Base-by-base conservation (phyloP, 2,797 vertebrate genomes). In the Sciaenops ocellatus region DNA sequence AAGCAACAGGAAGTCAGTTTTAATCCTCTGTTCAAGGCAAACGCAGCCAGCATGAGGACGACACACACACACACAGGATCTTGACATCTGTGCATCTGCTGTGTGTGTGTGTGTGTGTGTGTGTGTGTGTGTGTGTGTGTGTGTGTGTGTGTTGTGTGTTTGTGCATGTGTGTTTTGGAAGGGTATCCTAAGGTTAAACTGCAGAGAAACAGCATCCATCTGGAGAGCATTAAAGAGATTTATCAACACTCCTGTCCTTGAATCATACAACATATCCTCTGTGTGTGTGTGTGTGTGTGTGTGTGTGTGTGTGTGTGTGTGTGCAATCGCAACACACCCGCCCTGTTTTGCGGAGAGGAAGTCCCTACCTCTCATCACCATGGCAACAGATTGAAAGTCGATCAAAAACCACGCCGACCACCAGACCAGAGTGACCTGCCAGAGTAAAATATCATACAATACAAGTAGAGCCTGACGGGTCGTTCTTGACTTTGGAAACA, bases 141-240 rank as follows among this genome's bases (percentile, higher is more conserved):
- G 20, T 38, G 66, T 50, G 51, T 48, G 48, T 61, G 55, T 46
- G 44, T 44, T 61, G 55, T 46, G 44, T 44, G 65, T 47, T 47
- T 24, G 57, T 69, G 60, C 55, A 56, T 66, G 44, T 57, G 59
- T 72, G 62, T 83, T 24, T 62, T 86, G 78, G 85, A 85, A 96
- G 96, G 95, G 93, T 96, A 96, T 96, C 95, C 94, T 95, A 96
- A 97, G 96, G 97, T 97, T 97, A 96, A 97, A 97, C 96, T 95
- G 93, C 93, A 90, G 92, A 95, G 94, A 95, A 95, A 94, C 95
- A 95, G 95, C 96, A 95, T 96, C 97, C 96, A 97, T 97, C 97
- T 97, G 97, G 96, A 97, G 96, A 96, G 94, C 95, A 96, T 97
- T 97, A 96, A 88, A 94, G 94, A 96, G 96, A 97, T 97, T 97